Conservation (phyloP, 2,888 invertebrate genomes). For the Exephanes ischioxanthus region DNA sequence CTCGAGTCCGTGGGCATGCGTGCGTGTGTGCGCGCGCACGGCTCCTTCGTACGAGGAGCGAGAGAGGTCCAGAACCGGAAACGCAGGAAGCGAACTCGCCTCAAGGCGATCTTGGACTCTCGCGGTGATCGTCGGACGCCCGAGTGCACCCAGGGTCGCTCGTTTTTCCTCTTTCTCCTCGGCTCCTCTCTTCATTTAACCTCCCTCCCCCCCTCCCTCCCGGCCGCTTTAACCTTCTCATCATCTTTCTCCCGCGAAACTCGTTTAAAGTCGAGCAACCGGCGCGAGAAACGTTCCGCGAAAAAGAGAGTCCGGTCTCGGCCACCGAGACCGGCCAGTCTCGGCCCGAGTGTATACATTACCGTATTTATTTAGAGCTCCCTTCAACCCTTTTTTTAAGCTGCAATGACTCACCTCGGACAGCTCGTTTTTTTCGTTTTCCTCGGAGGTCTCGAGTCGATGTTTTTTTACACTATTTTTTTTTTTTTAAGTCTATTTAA, state of each 20-base stretch:
- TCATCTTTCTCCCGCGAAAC: slow-evolving; percentile 55
- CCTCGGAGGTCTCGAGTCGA: background rate
- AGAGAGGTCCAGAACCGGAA: slow-evolving; percentile 70
- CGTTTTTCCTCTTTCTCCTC: slow-evolving; percentile 49
- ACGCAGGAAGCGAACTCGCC: slow-evolving; percentile 72
- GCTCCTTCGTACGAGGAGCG: slow-evolving; percentile 36
- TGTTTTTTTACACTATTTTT: background rate
- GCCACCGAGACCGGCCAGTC: background rate
- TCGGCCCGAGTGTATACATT: background rate
- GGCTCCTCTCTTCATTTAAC: slow-evolving; percentile 18
- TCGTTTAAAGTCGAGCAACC: slow-evolving; percentile 67
- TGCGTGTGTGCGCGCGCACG: background rate
- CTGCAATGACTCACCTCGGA: background rate
- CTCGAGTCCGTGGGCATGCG: slow-evolving; percentile 20
- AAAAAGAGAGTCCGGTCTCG: slow-evolving; percentile 10
- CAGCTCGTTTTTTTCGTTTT: background rate
- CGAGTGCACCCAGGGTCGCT: slow-evolving; percentile 56
- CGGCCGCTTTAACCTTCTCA: slow-evolving; percentile 35
- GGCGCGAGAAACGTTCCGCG: slow-evolving; percentile 36
- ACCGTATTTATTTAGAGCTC: slow-evolving; percentile 14
- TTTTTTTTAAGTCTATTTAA: background rate
- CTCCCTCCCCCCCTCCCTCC: slow-evolving; percentile 13
- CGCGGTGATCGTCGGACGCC: slow-evolving; percentile 40
- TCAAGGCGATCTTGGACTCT: slow-evolving; percentile 58
- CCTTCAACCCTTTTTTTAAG: background rate